Percentiles rank a stretch among this genome's conserved stretches.
These are phyloP conservation scores for Alethe castanea DNA, from an alignment of 2,113 vertebrate species.

Conservation along the genomic window DNA sequence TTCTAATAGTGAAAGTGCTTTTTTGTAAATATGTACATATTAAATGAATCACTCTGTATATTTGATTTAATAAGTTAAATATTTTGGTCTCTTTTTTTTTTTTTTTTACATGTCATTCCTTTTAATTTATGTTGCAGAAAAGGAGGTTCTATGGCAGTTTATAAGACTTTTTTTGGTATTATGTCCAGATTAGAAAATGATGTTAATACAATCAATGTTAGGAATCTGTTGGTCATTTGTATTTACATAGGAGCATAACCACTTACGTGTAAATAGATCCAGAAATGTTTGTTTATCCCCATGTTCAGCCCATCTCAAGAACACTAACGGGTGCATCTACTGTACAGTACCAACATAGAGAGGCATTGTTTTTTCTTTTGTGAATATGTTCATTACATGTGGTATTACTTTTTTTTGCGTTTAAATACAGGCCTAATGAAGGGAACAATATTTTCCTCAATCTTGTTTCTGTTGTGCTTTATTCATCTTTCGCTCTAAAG, in stretches of 20 bases:
- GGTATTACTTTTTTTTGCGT: conserved; percentile 71
- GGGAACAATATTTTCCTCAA: conserved; percentile 82
- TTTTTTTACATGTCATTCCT: conserved; percentile 83
- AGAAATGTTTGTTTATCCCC: conserved; percentile 77
- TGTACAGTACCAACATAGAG: conserved; percentile 63
- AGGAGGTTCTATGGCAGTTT: conserved; percentile 80
- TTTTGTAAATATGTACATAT: conserved; percentile 96
- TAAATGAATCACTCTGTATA: conserved; percentile 95
- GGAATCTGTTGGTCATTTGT: conserved; percentile 72
- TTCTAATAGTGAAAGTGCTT: conserved; percentile 74
- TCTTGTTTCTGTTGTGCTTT: conserved; percentile 74
- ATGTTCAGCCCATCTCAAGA: conserved; percentile 63
- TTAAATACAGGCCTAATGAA: conserved; percentile 86
- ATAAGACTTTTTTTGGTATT: conserved; percentile 70
- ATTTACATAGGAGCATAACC: conserved; percentile 66
- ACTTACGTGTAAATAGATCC: conserved; percentile 79
- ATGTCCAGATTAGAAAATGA: conserved; percentile 64
- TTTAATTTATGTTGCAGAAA: conserved; percentile 80
- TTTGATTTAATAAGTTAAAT: conserved; percentile 96
- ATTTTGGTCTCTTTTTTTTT: conserved; percentile 77
- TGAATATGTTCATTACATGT: conserved; percentile 78
- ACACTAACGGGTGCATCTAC: conserved; percentile 64
- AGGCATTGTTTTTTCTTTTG: conserved; percentile 69
- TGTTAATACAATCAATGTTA: conserved; percentile 78
- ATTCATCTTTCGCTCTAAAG: conserved; percentile 69